phyloP scores from a whole-genome alignment of 2,797 vertebrate genomes.

The Sitta carolinensis region DNA sequence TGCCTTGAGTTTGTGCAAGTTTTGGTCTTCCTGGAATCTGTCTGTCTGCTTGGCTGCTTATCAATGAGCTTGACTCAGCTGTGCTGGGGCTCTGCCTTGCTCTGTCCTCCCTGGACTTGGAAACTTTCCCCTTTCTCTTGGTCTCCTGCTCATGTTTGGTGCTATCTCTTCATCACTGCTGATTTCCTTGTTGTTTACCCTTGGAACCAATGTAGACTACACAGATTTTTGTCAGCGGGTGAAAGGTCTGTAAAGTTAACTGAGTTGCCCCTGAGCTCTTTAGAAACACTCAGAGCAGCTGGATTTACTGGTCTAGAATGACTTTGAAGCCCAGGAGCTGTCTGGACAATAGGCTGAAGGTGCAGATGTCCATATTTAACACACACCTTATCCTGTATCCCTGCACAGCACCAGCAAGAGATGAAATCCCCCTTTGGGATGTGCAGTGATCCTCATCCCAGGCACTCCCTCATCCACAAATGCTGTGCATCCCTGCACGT shows the following conservation, averaged over 20 bases:
- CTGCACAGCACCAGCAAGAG: background rate
- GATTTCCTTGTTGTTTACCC: background rate
- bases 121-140: background rate
- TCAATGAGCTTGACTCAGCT: constrained; percentile 35
- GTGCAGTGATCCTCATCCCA: background rate
- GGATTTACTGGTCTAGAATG: background rate
- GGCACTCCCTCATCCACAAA: background rate
- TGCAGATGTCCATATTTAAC: background rate
- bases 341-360: background rate
- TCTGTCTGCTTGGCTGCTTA: constrained; percentile 21
- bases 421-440: background rate
- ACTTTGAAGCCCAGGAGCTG: background rate
- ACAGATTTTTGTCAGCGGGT: background rate
- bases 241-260: background rate
- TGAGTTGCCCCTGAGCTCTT: background rate
- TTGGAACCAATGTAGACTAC: background rate
- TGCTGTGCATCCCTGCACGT: background rate
- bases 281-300: background rate
- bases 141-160: background rate
- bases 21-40: constrained; percentile 14
- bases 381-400: background rate
- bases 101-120: constrained; percentile 8
- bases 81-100: background rate
- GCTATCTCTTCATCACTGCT: background rate
- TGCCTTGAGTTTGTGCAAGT: constrained; percentile 35